A percentile compares a stretch with the other conserved stretches of the same genome.
Evolutionary conservation across 2,888 invertebrate species (phyloP).

Genomic region (Dione juno): DNA sequence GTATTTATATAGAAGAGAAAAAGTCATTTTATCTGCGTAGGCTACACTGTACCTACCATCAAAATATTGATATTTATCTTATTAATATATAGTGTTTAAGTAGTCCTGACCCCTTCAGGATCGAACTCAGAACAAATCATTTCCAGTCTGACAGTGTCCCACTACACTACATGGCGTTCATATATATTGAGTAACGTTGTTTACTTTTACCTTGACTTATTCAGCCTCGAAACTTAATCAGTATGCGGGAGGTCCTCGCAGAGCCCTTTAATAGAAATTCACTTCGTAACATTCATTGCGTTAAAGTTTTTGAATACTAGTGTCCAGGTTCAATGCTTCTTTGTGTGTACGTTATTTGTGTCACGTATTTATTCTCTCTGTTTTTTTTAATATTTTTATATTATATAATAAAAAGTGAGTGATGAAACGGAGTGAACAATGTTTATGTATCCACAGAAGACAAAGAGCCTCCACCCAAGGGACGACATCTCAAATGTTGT

Average conservation of each 20-base stretch:
- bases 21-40: too few relatives aligned
- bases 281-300: constrained; percentile 17
- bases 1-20: too few relatives aligned
- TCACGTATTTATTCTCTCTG: not conserved
- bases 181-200: constrained; percentile 1
- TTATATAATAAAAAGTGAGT: too few relatives aligned
- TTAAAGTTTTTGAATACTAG: constrained; percentile 22
- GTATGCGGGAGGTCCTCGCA: constrained; percentile 4
- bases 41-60: too few relatives aligned
- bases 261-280: constrained; percentile 22
- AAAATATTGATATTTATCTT: too few relatives aligned
- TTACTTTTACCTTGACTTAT: constrained; percentile 16
- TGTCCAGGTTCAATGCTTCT: constrained; percentile 17
- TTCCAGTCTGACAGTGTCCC: not conserved
- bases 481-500: too few relatives aligned
- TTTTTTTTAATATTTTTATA: too few relatives aligned
- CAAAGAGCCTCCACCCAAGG: too few relatives aligned
- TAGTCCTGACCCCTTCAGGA: too few relatives aligned
- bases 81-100: too few relatives aligned
- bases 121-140: not conserved
- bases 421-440: not conserved
- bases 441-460: too few relatives aligned
- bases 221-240: constrained; percentile 12
- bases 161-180: not conserved
- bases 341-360: not conserved